Percentiles rank a stretch among this genome's conserved stretches.
Conservation (phyloP, 2,888 invertebrate species). For the Oligia fasciuncula region DNA sequence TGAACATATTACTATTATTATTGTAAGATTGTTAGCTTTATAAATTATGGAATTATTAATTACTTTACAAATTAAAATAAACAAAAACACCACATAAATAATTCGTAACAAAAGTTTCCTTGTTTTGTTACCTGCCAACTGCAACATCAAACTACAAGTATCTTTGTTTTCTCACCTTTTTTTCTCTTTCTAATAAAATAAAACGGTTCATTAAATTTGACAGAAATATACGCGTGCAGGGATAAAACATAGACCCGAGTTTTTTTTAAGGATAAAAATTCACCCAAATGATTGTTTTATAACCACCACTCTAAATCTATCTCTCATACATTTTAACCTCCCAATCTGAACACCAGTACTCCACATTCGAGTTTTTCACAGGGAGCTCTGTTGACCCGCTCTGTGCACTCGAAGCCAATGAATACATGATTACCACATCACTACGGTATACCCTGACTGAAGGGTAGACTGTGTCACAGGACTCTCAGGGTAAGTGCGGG, state of each 20-base stretch:
- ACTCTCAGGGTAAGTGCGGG: slow-evolving; percentile 16
- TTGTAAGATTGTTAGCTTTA: no score
- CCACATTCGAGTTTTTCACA: slow-evolving; percentile 35
- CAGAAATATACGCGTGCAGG: background rate
- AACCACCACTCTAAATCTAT: background rate
- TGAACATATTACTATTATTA: no score
- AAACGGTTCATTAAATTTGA: background rate
- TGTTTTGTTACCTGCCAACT: background rate
- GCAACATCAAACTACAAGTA: background rate
- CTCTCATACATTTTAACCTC: background rate
- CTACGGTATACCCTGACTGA: background rate
- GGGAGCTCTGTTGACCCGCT: slow-evolving; percentile 8
- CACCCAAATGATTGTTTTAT: background rate
- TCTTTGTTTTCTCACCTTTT: background rate
- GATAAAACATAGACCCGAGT: background rate
- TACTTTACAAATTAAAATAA: background rate
- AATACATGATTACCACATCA: slow-evolving; percentile 50
- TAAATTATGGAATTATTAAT: no score
- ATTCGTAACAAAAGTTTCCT: background rate
- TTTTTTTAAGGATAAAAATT: background rate
- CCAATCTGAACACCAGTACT: background rate
- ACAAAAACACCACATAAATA: background rate
- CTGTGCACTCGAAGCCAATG: slow-evolving; percentile 47
- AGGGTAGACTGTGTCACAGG: slow-evolving; percentile 7
- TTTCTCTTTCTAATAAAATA: background rate